Evolutionary conservation across 2,113 vertebrate species (phyloP), one percentile per base, ranked within the genome.

Genomic region (Peromyscus californicus): DNA sequence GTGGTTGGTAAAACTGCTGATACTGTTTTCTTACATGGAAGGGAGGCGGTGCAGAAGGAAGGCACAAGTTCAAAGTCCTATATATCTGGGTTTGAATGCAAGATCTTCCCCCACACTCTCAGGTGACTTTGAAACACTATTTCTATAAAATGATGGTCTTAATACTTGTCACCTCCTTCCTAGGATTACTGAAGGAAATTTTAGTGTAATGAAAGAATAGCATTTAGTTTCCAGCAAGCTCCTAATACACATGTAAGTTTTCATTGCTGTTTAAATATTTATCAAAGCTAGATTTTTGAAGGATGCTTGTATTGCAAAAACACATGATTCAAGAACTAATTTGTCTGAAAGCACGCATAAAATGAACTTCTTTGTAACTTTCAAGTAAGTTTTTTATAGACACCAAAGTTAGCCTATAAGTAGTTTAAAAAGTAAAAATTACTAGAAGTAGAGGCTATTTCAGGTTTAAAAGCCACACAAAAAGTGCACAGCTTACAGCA

Each of bases 231-330:
- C 67, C 39, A 94, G n/a, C 6, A 92, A 87, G 16, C 29, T 36
- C 92, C 16, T 17, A 78, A 21, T 63, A 89, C 89, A 67, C 48
- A 65, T 29, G 4, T 17, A 85, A 92, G 0, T 33, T 86, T 89
- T 79, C 51, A 94, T 93, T 86, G 36, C 39, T 42, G 2, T 89
- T 88, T 54, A 86, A 93, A 24, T 78, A 94, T 88, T 92, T 94
- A 74, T 82, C 36, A 91, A 85, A 91, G 45, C 29, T 83, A 67
- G 31, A 72, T 61, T 91, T 63, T 76, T 42, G 95, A 94, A 91
- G 33, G 7, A 93, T 48, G 61, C 45, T 63, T 29, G 83, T 75
- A 54, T 90, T 86, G 78, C 45, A 90, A 95, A 95, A 87, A 2
- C 0, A 54, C 19, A 54, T 31, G 80, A 24, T 51, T 22, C 54